Percentiles rank a stretch among this genome's conserved stretches.
These are phyloP conservation scores for Oncorhynchus tshawytscha DNA, from an alignment of 2,113 vertebrate species.

Conservation along the genomic window DNA sequence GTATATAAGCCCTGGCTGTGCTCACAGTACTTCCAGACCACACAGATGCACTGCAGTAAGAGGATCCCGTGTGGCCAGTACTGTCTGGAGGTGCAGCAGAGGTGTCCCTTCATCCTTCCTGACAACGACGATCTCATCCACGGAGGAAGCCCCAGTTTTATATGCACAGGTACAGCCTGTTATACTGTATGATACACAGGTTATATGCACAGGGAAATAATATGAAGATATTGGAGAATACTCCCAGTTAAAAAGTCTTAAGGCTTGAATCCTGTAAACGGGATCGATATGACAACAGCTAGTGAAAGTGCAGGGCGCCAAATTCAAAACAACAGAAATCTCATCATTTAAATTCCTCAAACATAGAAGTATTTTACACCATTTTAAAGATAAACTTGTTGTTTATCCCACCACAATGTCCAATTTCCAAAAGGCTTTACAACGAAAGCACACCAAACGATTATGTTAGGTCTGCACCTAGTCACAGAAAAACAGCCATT, in stretches of 20 bases:
- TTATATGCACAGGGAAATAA: background rate
- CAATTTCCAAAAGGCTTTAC: too few species aligned
- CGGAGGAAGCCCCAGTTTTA: slow-evolving; percentile 98
- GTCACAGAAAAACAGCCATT: too few species aligned
- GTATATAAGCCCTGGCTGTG: slow-evolving; percentile 99
- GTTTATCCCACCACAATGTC: too few species aligned
- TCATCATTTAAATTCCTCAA: too few species aligned
- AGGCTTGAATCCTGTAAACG: too few species aligned
- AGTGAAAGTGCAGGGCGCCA: too few species aligned
- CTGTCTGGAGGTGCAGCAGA: slow-evolving; percentile 97
- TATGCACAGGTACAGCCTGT: slow-evolving; percentile 89
- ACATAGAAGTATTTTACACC: too few species aligned
- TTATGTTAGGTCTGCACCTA: too few species aligned
- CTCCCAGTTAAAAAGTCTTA: background rate
- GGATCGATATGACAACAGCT: too few species aligned
- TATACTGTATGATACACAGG: background rate
- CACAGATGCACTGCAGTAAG: slow-evolving; percentile 96
- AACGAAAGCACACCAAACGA: too few species aligned
- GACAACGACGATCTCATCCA: slow-evolving; percentile 99
- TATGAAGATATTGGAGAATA: background rate
- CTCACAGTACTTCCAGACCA: slow-evolving; percentile 98
- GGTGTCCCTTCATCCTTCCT: slow-evolving; percentile 97
- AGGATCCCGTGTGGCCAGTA: slow-evolving; percentile 98
- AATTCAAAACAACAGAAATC: too few species aligned
- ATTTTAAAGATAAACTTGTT: too few species aligned